Percentiles rank a stretch among this genome's conserved stretches.
Conservation (phyloP, 30 jellyfish, hydroid and myxozoan species). For the Aurelia sp. region DNA sequence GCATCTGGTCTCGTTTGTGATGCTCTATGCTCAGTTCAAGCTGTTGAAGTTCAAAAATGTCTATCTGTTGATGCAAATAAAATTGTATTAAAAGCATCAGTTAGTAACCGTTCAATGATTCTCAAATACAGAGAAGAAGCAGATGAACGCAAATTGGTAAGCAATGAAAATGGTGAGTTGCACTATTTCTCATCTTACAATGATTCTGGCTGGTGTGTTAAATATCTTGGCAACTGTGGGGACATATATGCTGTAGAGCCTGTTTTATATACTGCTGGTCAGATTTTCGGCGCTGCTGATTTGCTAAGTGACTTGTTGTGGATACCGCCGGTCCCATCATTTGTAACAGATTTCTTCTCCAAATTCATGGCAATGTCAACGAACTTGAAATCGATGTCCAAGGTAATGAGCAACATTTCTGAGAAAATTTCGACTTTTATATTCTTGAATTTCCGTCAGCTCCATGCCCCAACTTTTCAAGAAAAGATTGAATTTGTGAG, state of each 20-base stretch:
- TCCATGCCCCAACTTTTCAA: slow-evolving; percentile 8
- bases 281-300: slow-evolving; percentile 47
- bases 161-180: slow-evolving; percentile 6
- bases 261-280: slow-evolving; percentile 24
- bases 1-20: slow-evolving; percentile 12
- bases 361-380: no score
- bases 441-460: background rate
- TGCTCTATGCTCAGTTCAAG: slow-evolving; percentile 8
- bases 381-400: background rate
- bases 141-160: background rate
- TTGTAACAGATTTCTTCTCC: background rate
- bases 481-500: slow-evolving; percentile 24
- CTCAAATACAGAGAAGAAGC: slow-evolving; percentile 1
- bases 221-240: slow-evolving; percentile 43
- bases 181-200: background rate
- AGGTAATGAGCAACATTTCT: background rate
- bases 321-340: slow-evolving; percentile 6
- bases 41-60: slow-evolving; percentile 1
- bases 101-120: background rate
- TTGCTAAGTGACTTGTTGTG: background rate
- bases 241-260: slow-evolving; percentile 43
- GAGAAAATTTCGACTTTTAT: background rate
- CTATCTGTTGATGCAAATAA: slow-evolving; percentile 11
- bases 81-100: slow-evolving; percentile 8
- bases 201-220: slow-evolving; percentile 32